These are phyloP conservation scores for Fulica atra DNA, from an alignment of 2,113 vertebrate genomes.

Conservation along the genomic window DNA sequence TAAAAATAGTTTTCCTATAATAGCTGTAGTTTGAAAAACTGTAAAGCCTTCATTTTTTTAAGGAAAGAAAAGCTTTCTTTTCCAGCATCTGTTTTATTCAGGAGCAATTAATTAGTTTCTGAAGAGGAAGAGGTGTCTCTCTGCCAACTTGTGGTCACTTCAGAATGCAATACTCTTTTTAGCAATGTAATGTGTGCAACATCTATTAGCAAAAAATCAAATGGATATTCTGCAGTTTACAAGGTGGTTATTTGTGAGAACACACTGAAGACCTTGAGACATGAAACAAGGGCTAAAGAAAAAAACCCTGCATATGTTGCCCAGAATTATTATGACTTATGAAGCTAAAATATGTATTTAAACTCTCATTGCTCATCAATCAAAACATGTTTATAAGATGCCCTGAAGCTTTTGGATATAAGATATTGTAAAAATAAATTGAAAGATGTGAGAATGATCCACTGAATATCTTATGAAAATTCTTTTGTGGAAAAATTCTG, in stretches of 20 bases:
- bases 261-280: background rate
- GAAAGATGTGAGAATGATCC: background rate
- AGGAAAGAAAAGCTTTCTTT: background rate
- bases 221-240: background rate
- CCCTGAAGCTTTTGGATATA: background rate
- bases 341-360: background rate
- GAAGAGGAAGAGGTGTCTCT: background rate
- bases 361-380: background rate
- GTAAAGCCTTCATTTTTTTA: background rate
- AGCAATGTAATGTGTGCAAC: background rate
- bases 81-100: background rate
- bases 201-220: background rate
- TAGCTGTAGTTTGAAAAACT: background rate
- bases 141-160: background rate
- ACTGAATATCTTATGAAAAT: background rate
- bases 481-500: background rate
- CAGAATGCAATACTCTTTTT: background rate
- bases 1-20: background rate
- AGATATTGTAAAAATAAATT: background rate
- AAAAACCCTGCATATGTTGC: background rate
- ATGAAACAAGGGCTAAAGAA: background rate
- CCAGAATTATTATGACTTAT: background rate
- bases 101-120: background rate
- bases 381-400: background rate
- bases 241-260: background rate